Conservation (phyloP, 2,888 invertebrate genomes). For the Cheilosia urbana region DNA sequence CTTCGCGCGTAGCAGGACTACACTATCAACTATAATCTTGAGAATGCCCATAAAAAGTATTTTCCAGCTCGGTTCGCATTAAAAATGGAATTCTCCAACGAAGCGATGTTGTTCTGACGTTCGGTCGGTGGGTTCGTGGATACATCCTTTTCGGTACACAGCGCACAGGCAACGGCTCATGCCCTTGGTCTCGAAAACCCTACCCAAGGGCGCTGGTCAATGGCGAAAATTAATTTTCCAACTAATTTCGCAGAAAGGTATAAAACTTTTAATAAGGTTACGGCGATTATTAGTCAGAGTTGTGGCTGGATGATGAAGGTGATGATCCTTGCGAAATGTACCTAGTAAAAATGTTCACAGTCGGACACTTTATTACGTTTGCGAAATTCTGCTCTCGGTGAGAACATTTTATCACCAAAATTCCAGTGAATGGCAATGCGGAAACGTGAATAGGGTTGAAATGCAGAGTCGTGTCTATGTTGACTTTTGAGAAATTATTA, state of each 20-base stretch:
- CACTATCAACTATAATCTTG: slow-evolving; percentile 66
- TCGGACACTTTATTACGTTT: slow-evolving; percentile 66
- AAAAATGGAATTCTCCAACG: slow-evolving; percentile 59
- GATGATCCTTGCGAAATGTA: slow-evolving; percentile 60
- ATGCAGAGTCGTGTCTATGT: slow-evolving; percentile 4
- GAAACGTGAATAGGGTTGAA: slow-evolving; percentile 39
- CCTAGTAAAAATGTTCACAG: slow-evolving; percentile 58
- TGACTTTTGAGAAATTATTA: slow-evolving; percentile 66
- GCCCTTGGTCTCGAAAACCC: neutral
- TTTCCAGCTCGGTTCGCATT: slow-evolving; percentile 50
- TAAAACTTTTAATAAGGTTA: slow-evolving; percentile 74
- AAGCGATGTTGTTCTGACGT: neutral
- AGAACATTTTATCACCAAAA: slow-evolving; percentile 54
- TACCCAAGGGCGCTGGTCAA: slow-evolving; percentile 49
- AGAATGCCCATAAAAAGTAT: slow-evolving; percentile 62
- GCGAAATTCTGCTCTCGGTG: slow-evolving; percentile 46
- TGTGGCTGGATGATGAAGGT: slow-evolving; percentile 66
- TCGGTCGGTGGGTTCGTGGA: neutral
- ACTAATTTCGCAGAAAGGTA: slow-evolving; percentile 72
- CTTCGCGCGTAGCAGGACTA: slow-evolving; percentile 23
- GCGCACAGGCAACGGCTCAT: neutral
- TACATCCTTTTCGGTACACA: slow-evolving; percentile 1
- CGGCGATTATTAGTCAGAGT: slow-evolving; percentile 68
- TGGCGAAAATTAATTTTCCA: slow-evolving; percentile 75
- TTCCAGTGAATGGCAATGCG: neutral